Evolutionary conservation across 2,797 vertebrate genomes (phyloP), one percentile per base, ranked within the genome.

Genomic region (Diplodus puntazzo): DNA sequence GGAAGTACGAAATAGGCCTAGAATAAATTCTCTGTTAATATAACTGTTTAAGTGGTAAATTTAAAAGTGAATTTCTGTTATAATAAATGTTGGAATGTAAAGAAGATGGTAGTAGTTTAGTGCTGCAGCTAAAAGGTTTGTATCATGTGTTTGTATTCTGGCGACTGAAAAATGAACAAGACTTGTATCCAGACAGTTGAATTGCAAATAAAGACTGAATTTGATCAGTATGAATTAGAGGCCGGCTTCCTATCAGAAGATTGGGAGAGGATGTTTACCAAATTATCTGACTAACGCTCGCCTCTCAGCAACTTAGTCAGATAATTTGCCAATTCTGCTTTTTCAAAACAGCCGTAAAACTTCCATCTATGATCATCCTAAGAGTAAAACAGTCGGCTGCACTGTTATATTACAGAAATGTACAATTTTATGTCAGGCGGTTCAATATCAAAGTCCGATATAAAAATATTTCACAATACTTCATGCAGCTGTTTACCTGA

Each of bases 51-150:
- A 25, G 12, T 11, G 20, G n/a, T 61, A 3, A 1, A 13, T 55
- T 20, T 14, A n/a, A 62, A 62, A 11, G 42, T 53, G 8, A 10
- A 46, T 52, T 67, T 49, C 21, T n/a, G 3, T 30, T 73, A 3
- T 16, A 85, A 86, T 81, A 62, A 83, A 49, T 55, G 2, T 59
- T 61, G 10, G 20, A 70, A 21, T 63, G 2, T 53, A 3, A 67
- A 39, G 1, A 34, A 11, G 1, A 39, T 9, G 34, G 8, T 14
- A 0, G 18, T 23, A 20, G 62, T 4, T 13, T 0, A 7, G 1
- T 30, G 18, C 17, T 23, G n/a, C 10, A 17, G 50, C n/a, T n/a
- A 53, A 20, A 14, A 39, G 20, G n/a, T 7, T 43, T 21, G 1
- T 30, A 14, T 57, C 10, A 1, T 57, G 11, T 76, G 46, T 17